These are phyloP conservation scores for Eulimnadia texana DNA, from an alignment of 1,140 invertebrate species.

Conservation along the genomic window DNA sequence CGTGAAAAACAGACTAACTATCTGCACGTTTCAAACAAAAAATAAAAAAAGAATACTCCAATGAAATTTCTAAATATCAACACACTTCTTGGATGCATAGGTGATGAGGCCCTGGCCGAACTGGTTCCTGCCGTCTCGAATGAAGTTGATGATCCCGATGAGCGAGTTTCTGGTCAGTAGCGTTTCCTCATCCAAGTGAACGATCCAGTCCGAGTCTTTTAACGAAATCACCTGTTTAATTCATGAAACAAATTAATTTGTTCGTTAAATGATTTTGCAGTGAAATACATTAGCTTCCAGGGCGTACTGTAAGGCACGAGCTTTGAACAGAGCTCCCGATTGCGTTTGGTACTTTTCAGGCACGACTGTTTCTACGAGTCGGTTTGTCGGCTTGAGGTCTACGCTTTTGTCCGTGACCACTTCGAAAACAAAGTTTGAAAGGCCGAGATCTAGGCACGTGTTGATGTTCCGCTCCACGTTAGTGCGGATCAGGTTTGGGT, in stretches of 20 bases:
- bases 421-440: slow-evolving; percentile 94
- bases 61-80: not conserved
- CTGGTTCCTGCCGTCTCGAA: slow-evolving; percentile 81
- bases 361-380: slow-evolving; percentile 69
- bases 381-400: slow-evolving; percentile 45
- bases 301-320: slow-evolving; percentile 88
- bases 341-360: slow-evolving; percentile 71
- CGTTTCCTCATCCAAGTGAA: slow-evolving; percentile 96
- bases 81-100: slow-evolving; percentile 78
- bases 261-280: not conserved
- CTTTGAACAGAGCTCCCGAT: slow-evolving; percentile 85
- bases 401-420: slow-evolving; percentile 88
- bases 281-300: slow-evolving; percentile 52
- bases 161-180: slow-evolving; percentile 80
- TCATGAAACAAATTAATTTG: not conserved
- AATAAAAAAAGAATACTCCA: not conserved
- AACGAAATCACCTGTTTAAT: slow-evolving; percentile 55
- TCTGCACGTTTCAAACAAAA: slow-evolving; percentile 24
- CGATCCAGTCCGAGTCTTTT: slow-evolving; percentile 86
- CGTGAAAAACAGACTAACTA: slow-evolving; percentile 94
- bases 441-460: slow-evolving; percentile 69
- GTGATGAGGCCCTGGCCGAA: slow-evolving; percentile 97
- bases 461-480: slow-evolving; percentile 84
- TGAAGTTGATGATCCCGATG: slow-evolving; percentile 85
- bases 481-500: slow-evolving; percentile 72